phyloP scores from a whole-genome alignment of 2,888 invertebrate species.

The Schrankia costaestrigalis region DNA sequence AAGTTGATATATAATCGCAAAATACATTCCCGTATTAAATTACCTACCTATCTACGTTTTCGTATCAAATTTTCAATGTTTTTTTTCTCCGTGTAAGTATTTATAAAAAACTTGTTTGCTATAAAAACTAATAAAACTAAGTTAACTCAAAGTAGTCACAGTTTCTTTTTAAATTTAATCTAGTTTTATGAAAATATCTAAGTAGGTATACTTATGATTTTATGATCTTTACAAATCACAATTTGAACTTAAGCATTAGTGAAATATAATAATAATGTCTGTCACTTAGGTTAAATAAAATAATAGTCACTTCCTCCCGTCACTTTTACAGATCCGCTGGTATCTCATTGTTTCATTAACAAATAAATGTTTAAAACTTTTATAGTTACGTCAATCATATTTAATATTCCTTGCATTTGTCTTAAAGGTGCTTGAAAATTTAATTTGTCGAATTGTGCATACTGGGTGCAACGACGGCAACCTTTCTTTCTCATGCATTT shows the following conservation, averaged over 20 bases:
- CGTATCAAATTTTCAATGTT: constrained; percentile 73
- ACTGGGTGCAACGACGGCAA: constrained; percentile 60
- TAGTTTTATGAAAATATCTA: constrained; percentile 28
- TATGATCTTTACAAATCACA: constrained; percentile 19
- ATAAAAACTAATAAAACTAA: constrained; percentile 44
- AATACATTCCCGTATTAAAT: constrained; percentile 75
- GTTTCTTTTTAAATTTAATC: constrained; percentile 20
- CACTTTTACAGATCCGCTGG: constrained; percentile 15
- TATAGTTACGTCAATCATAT: constrained; percentile 5
- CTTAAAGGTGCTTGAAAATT: constrained; percentile 36
- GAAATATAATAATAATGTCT: too few species aligned
- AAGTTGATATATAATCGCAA: constrained; percentile 57
- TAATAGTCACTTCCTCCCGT: constrained; percentile 16
- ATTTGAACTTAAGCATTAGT: constrained; percentile 22
- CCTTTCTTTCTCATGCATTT: constrained; percentile 56
- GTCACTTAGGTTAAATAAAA: constrained; percentile 10
- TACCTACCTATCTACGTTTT: constrained; percentile 78
- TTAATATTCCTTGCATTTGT: constrained; percentile 23
- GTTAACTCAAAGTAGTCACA: constrained; percentile 44
- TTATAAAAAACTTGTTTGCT: constrained; percentile 49
- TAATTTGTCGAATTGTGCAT: constrained; percentile 55
- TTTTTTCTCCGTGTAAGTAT: constrained; percentile 42
- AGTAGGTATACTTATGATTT: constrained; percentile 19
- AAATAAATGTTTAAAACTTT: constrained; percentile 13
- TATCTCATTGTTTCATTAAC: constrained; percentile 8